Evolutionary conservation across 2,888 invertebrate species (phyloP), one percentile per base, ranked within the genome.

Genomic region (Heliconius ethilla): DNA sequence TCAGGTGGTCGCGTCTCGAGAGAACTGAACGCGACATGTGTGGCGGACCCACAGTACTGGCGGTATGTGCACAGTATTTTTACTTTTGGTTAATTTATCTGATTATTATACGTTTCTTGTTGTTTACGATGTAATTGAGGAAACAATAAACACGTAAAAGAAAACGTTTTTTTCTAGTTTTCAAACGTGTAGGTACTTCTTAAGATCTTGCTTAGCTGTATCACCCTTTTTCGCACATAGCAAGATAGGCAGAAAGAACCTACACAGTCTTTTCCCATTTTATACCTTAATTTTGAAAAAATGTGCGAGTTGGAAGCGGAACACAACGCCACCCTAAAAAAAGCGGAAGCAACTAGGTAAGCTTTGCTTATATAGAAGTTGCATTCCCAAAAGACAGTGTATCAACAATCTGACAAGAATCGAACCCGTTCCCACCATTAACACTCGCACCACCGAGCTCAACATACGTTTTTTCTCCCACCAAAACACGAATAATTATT

Each of bases 401-500:
- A 18, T 51, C 22, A 22, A 51, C 22, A 51, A 22, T 22, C n/a
- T 3, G 1, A n/a, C 59, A 22, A 59, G n/a, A 59, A 59, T 59
- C n/a, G 59, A 59, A 59, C 59, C 59, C 59, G n/a, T 59, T 9
- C n/a, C n/a, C n/a, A 3, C 11, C 22, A 59, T 59, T n/a, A 59
- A 5, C 55, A 33, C 33, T 72, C n/a, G 13, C 72, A 59, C 33
- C 70, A 25, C 37, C 15, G 59, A 33, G 13, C 59, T 59, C 13
- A n/a, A 4, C n/a, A n/a, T 15, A 37, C 59, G 59, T 82, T 82
- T 84, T 83, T 84, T 74, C 81, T 79, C 78, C 80, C 81, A 80
- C 82, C 83, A 83, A 85, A 84, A 84, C 84, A 82, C 86, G 82
- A 84, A 91, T 90, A 91, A 92, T 92, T 92, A 90, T 90, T 90